Conservation (phyloP, 1,140 invertebrate species). For the Saccostrea echinata region DNA sequence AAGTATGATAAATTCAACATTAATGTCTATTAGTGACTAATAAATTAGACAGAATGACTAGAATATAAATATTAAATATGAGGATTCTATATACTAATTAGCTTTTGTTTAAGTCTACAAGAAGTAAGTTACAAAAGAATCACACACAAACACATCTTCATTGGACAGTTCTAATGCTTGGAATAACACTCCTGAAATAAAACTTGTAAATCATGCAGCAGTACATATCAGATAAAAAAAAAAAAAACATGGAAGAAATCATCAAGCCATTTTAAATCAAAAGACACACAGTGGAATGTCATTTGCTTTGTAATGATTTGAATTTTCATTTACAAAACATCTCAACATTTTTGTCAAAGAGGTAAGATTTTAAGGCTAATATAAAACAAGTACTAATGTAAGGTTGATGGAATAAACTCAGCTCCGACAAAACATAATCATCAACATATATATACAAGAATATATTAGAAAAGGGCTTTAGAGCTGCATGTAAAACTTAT, state of each 20-base stretch:
- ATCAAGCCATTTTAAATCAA: background rate
- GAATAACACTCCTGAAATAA: no score
- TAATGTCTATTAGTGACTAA: background rate
- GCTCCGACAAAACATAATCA: no score
- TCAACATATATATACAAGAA: no score
- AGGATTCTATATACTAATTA: background rate
- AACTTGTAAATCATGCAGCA: background rate
- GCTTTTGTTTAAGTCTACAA: background rate
- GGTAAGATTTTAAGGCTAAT: no score
- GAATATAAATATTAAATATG: background rate
- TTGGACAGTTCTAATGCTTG: background rate
- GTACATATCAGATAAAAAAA: background rate
- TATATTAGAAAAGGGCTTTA: no score
- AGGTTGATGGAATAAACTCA: no score
- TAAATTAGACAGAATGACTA: background rate
- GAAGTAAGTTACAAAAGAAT: background rate
- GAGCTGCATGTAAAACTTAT: no score
- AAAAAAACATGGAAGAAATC: background rate
- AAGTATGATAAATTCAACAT: background rate
- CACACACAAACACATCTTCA: background rate
- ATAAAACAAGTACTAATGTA: no score
- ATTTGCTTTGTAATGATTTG: no score
- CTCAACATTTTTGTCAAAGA: no score
- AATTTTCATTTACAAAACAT: no score
- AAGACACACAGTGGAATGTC: background rate